phyloP scores from a whole-genome alignment of 2,888 invertebrate species.

The Caenorhabditis afra region DNA sequence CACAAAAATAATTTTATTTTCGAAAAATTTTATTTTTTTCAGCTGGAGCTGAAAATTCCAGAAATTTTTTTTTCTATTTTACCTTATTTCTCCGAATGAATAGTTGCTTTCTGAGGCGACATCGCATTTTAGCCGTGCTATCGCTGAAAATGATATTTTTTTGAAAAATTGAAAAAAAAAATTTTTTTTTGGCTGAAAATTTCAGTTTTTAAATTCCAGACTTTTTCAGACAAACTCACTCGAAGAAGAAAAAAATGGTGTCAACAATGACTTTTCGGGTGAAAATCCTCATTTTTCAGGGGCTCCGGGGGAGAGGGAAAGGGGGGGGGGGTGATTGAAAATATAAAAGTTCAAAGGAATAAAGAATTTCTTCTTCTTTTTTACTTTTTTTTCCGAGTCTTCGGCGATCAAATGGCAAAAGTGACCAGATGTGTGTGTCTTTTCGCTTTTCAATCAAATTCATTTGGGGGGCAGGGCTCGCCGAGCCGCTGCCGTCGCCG shows the following conservation, averaged over 20 bases:
- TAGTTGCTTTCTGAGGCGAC: conserved; percentile 77
- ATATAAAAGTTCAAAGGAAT: no score
- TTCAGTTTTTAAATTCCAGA: no score
- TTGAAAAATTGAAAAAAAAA: no score
- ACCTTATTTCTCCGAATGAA: conserved; percentile 73
- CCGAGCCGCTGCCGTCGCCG: background rate
- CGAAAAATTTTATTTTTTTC: background rate
- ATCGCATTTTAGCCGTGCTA: conserved; percentile 80
- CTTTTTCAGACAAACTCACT: conserved; percentile 24
- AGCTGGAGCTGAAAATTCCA: background rate
- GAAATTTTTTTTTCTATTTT: background rate
- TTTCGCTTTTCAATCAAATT: background rate
- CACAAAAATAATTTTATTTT: background rate
- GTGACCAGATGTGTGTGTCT: background rate
- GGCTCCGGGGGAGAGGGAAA: no score
- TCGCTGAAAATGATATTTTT: conserved; percentile 77
- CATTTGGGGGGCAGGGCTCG: background rate
- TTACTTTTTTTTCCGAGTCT: no score
- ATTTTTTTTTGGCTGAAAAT: no score
- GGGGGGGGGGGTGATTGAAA: no score
- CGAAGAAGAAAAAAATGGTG: conserved; percentile 57
- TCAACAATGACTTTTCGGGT: conserved; percentile 49
- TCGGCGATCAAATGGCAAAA: background rate
- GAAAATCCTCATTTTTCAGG: conserved; percentile 33
- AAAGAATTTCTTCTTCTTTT: no score